Conservation (phyloP, 2,888 invertebrate genomes). For the Galerucella calmariensis region DNA sequence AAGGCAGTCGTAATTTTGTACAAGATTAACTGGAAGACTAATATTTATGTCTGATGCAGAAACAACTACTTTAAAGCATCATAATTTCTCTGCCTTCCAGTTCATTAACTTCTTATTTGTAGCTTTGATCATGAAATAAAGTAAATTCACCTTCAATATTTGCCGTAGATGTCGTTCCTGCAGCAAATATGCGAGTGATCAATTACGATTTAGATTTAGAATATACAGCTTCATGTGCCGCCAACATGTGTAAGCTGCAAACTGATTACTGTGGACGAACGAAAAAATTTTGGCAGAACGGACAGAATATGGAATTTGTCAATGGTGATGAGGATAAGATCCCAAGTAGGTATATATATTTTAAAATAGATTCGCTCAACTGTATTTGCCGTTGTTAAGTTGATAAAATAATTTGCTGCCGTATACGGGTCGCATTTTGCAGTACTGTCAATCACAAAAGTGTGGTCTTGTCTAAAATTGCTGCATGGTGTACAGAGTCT, state of each 20-base stretch:
- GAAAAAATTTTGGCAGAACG: slow-evolving; percentile 22
- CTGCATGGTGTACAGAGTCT: no score
- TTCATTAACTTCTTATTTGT: no score
- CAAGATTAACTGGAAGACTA: no score
- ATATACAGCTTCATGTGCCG: slow-evolving; percentile 45
- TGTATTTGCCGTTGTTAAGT: not conserved
- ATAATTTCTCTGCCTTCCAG: no score
- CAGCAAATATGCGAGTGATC: slow-evolving; percentile 35
- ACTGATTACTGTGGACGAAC: slow-evolving; percentile 44
- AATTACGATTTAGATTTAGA: slow-evolving; percentile 46
- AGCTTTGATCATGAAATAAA: no score
- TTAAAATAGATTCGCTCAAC: not conserved
- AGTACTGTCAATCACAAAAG: no score
- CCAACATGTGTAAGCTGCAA: slow-evolving; percentile 38
- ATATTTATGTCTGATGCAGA: no score
- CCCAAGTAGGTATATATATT: not conserved
- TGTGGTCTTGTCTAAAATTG: no score
- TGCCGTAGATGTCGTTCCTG: not conserved
- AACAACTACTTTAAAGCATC: no score
- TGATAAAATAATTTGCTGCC: no score
- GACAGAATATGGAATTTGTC: slow-evolving; percentile 35
- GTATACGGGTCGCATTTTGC: no score
- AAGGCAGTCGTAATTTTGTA: no score
- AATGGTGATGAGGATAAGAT: not conserved
- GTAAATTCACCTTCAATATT: not conserved